A percentile compares a stretch with the other conserved stretches of the same genome.
Evolutionary conservation across 2,113 vertebrate species (phyloP).

Genomic region (Rhinoptilus africanus): DNA sequence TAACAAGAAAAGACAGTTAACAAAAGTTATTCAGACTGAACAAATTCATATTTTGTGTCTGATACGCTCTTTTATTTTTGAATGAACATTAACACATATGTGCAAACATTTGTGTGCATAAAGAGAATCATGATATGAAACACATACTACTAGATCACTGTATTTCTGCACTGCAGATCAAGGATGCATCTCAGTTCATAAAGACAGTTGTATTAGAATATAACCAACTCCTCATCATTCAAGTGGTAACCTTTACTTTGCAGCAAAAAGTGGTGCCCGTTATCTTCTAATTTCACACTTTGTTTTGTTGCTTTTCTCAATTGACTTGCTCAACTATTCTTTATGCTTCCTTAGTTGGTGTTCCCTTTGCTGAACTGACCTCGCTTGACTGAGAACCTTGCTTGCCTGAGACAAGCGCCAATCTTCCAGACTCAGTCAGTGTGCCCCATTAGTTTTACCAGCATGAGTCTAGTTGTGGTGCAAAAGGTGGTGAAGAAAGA

Average conservation of each 20-base stretch:
- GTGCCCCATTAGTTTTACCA: background rate
- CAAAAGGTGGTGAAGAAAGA: background rate
- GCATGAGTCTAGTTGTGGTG: background rate
- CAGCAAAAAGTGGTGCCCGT: background rate
- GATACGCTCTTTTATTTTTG: background rate
- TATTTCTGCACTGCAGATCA: background rate
- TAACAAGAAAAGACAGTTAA: background rate
- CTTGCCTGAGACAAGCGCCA: background rate
- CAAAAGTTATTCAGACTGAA: background rate
- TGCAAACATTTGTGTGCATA: background rate
- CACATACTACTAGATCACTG: background rate
- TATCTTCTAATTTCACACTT: slow-evolving; percentile 18
- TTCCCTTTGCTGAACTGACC: background rate
- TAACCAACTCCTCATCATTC: background rate
- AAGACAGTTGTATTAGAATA: background rate
- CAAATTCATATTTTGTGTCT: background rate
- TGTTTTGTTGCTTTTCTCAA: background rate
- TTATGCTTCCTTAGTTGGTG: background rate
- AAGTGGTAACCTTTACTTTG: background rate
- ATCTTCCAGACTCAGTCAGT: background rate
- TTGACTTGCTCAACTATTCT: background rate
- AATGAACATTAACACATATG: background rate
- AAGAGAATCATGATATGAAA: background rate
- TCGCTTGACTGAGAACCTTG: background rate
- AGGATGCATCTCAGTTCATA: background rate